Evolutionary conservation across 2,113 vertebrate genomes (phyloP).

Genomic region (Phyllostomus hastatus): DNA sequence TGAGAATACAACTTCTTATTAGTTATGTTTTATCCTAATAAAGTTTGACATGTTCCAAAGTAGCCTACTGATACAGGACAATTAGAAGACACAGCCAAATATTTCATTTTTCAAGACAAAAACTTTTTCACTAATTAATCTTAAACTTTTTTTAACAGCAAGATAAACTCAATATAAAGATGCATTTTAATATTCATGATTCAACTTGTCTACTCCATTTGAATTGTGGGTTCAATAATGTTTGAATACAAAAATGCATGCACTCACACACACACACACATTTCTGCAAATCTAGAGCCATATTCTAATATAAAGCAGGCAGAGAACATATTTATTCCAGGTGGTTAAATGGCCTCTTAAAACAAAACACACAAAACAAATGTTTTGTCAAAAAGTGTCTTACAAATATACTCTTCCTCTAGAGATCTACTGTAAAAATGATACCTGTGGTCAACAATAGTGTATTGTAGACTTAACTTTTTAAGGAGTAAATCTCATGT

Average conservation of each 20-base stretch:
- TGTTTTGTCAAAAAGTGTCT: background rate
- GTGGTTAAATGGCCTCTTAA: background rate
- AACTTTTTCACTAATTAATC: background rate
- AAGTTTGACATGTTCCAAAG: background rate
- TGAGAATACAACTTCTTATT: background rate
- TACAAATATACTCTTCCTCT: background rate
- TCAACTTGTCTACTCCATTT: background rate
- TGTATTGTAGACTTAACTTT: background rate
- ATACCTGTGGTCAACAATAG: background rate
- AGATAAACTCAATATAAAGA: background rate
- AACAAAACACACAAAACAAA: background rate
- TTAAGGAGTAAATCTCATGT: background rate
- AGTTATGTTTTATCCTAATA: background rate
- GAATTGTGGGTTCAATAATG: background rate
- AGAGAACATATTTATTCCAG: background rate
- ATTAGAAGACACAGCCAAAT: background rate
- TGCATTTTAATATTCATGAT: background rate
- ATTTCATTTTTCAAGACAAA: slow-evolving; percentile 12
- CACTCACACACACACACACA: background rate
- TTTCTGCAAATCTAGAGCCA: background rate
- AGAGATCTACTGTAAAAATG: background rate
- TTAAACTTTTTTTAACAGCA: background rate
- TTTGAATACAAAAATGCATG: background rate
- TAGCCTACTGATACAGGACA: background rate
- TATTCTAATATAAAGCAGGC: background rate